A percentile compares a stretch with the other conserved stretches of the same genome.
Conservation (phyloP, 2,888 invertebrate species). For the Trissonchulus latispiculum region DNA sequence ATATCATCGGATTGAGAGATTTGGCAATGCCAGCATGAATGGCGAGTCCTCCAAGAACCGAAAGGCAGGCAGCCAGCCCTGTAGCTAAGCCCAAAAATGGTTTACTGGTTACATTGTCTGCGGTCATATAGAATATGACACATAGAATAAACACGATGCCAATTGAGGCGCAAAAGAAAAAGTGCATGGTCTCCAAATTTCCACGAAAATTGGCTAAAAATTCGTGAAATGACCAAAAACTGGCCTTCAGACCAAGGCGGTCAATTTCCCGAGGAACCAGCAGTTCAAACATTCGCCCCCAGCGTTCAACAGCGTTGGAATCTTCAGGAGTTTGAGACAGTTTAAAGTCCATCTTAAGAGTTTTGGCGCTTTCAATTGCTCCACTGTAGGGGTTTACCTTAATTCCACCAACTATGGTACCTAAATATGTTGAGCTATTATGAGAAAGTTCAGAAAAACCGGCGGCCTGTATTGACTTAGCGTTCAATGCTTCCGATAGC, state of each 20-base stretch:
- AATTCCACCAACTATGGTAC: conserved; percentile 19
- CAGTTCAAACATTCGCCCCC: conserved; percentile 6
- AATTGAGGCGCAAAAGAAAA: neutral
- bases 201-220: neutral
- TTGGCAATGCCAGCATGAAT: neutral
- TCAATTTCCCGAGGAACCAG: neutral
- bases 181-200: neutral
- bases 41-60: neutral
- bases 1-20: neutral
- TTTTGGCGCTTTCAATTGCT: conserved; percentile 10
- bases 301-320: neutral
- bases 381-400: conserved; percentile 15
- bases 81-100: neutral
- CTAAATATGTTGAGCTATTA: neutral
- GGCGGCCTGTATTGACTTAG: conserved; percentile 6
- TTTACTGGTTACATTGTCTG: neutral
- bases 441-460: neutral
- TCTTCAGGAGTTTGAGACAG: no score
- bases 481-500: neutral
- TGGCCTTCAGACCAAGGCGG: neutral
- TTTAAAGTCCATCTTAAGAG: conserved; percentile 20
- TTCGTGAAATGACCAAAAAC: conserved; percentile 13
- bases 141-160: neutral
- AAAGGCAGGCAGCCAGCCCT: neutral
- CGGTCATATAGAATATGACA: neutral